These are phyloP conservation scores for Phragmatobia fuliginosa DNA, from an alignment of 2,888 invertebrate genomes.

Conservation along the genomic window DNA sequence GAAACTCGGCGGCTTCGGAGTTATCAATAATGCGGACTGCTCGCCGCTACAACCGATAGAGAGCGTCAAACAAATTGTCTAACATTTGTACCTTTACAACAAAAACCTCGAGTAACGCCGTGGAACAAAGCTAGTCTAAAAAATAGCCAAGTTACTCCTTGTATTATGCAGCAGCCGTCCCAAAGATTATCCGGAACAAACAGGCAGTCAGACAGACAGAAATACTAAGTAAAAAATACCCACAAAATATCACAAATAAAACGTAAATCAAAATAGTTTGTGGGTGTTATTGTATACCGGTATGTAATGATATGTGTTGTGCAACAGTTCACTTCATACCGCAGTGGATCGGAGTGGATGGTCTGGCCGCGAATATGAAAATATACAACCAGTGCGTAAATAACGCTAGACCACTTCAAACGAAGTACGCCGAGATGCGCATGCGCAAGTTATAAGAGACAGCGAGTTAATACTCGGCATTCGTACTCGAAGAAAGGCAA, in stretches of 20 bases:
- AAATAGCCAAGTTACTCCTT: no score
- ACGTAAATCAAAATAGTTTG: constrained; percentile 9
- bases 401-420: constrained; percentile 82
- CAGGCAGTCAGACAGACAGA: no score
- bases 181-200: no score
- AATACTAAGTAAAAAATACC: background rate
- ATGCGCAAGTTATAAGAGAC: constrained; percentile 23
- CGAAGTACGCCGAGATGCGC: constrained; percentile 63
- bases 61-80: no score
- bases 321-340: constrained; percentile 70
- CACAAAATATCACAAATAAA: constrained; percentile 7
- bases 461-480: constrained; percentile 12
- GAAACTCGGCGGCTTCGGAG: no score
- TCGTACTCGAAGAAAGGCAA: no score
- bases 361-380: constrained; percentile 79
- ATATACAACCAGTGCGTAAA: constrained; percentile 84
- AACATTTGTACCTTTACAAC: no score
- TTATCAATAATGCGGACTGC: no score
- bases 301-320: constrained; percentile 61
- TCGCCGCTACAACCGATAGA: no score
- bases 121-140: no score
- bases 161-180: no score
- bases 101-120: no score
- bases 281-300: constrained; percentile 26
- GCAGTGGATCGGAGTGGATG: constrained; percentile 44